Evolutionary conservation across 1,140 invertebrate genomes (phyloP).

Genomic region (Magallana gigas): DNA sequence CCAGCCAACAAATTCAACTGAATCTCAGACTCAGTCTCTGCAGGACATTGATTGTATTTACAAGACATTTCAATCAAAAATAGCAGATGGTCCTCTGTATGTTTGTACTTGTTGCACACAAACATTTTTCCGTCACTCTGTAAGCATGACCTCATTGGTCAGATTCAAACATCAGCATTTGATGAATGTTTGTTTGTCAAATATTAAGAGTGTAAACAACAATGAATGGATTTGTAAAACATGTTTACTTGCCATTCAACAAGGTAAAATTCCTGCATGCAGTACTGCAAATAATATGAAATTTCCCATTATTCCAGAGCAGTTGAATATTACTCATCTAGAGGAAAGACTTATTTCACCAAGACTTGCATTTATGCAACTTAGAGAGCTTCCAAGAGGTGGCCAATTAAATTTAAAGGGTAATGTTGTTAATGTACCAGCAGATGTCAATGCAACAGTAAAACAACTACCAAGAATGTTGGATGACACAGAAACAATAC

Average conservation of each 20-base stretch:
- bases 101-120: constrained; percentile 55
- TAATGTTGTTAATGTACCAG: constrained; percentile 62
- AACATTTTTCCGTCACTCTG: constrained; percentile 25
- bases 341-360: not conserved
- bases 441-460: constrained; percentile 46
- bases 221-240: constrained; percentile 47
- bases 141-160: not conserved
- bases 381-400: constrained; percentile 48
- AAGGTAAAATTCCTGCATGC: constrained; percentile 38
- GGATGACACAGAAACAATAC: constrained; percentile 33
- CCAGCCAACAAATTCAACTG: too few species aligned
- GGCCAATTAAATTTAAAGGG: constrained; percentile 39
- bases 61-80: not conserved
- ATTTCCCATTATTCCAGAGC: constrained; percentile 30
- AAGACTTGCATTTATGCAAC: not conserved
- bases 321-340: not conserved
- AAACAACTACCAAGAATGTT: constrained; percentile 34
- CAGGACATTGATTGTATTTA: not conserved
- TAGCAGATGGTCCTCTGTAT: not conserved
- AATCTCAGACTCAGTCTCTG: too few species aligned
- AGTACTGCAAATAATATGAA: constrained; percentile 31
- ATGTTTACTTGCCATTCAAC: not conserved
- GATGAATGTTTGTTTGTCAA: not conserved
- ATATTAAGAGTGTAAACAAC: constrained; percentile 28
- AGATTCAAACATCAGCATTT: not conserved